Evolutionary conservation across 2,888 invertebrate genomes (phyloP).

Genomic region (Trichopria drosophilae): DNA sequence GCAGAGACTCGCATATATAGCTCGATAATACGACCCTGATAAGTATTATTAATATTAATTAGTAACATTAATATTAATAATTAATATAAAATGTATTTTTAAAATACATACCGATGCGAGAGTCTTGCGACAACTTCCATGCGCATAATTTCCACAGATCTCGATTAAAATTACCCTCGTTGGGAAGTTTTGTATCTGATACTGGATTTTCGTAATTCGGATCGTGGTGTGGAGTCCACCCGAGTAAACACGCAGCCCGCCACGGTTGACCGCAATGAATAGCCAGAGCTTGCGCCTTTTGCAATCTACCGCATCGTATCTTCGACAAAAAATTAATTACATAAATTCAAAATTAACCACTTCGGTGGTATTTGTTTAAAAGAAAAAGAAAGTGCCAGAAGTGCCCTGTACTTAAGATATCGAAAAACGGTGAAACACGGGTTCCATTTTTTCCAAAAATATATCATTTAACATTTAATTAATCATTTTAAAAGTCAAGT

Average conservation of each 20-base stretch:
- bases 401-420: too few relatives aligned
- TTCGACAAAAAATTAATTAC: slow-evolving; percentile 63
- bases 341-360: too few relatives aligned
- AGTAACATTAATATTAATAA: slow-evolving; percentile 2
- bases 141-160: slow-evolving; percentile 79
- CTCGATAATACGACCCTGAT: slow-evolving; percentile 52
- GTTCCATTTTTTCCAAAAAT: too few relatives aligned
- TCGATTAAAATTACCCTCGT: slow-evolving; percentile 81
- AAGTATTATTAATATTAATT: slow-evolving; percentile 5
- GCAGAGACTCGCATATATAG: slow-evolving; percentile 65
- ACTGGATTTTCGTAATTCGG: slow-evolving; percentile 66
- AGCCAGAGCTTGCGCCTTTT: slow-evolving; percentile 82
- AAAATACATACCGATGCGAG: slow-evolving; percentile 45
- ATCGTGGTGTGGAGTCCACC: slow-evolving; percentile 87
- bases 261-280: slow-evolving; percentile 87
- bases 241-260: slow-evolving; percentile 87
- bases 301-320: slow-evolving; percentile 83
- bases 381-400: too few relatives aligned
- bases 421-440: too few relatives aligned
- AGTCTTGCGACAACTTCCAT: slow-evolving; percentile 61
- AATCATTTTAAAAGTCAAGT: too few relatives aligned
- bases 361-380: too few relatives aligned
- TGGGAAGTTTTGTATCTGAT: slow-evolving; percentile 60
- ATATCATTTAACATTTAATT: too few relatives aligned
- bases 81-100: slow-evolving; percentile 1